These are phyloP conservation scores for Teleogryllus occipitalis DNA, from an alignment of 1,140 invertebrate species.

Conservation along the genomic window DNA sequence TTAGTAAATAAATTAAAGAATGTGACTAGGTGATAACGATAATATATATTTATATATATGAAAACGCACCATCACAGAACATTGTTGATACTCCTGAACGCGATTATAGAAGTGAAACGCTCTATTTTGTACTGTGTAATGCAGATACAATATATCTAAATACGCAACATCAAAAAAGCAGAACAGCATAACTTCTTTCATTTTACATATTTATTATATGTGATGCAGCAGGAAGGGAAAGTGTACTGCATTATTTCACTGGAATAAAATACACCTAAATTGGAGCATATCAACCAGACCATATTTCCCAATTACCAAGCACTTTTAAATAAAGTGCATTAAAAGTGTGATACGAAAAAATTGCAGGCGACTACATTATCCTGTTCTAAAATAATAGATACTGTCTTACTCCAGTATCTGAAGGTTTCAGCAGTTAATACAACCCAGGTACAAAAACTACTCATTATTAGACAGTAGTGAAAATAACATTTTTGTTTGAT, in stretches of 20 bases:
- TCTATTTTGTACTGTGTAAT: background rate
- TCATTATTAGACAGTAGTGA: background rate
- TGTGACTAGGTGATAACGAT: background rate
- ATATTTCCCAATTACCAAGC: too few species aligned
- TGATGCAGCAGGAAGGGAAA: too few species aligned
- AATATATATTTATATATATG: background rate
- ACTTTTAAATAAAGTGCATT: too few species aligned
- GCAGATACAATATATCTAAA: background rate
- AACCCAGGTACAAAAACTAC: slow-evolving; percentile 1
- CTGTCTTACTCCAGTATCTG: background rate
- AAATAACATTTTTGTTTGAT: background rate
- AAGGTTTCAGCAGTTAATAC: background rate
- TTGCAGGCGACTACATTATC: background rate
- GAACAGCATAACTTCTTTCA: too few species aligned
- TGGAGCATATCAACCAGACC: too few species aligned
- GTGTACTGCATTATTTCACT: too few species aligned
- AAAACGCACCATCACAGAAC: background rate
- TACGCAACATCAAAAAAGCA: background rate
- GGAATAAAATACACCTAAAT: too few species aligned
- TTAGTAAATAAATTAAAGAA: background rate
- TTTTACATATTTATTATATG: too few species aligned
- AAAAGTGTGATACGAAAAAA: background rate
- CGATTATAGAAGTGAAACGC: background rate
- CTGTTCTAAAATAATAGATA: background rate
- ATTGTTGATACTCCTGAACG: background rate